These are phyloP conservation scores for Alosa alosa DNA, from an alignment of 2,113 vertebrate species.

Conservation along the genomic window DNA sequence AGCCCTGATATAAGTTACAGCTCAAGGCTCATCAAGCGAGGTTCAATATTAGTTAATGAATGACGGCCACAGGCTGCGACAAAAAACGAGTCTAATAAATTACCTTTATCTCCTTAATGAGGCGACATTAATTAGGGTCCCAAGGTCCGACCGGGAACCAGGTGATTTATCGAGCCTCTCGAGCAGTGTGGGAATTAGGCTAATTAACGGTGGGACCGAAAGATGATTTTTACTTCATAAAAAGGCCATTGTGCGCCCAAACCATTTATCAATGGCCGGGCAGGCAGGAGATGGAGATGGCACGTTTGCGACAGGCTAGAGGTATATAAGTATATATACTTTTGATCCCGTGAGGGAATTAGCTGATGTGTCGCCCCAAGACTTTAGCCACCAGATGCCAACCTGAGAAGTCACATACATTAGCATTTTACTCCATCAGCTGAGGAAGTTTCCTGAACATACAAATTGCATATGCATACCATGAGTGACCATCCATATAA, in stretches of 20 bases:
- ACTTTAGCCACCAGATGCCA: neutral
- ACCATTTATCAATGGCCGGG: slow-evolving; percentile 59
- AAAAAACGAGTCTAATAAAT: slow-evolving; percentile 70
- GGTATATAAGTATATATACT: too few relatives aligned
- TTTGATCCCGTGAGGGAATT: too few relatives aligned
- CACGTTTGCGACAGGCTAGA: neutral
- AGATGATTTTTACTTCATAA: slow-evolving; percentile 65
- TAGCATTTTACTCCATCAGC: neutral
- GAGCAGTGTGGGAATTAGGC: slow-evolving; percentile 66
- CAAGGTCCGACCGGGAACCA: slow-evolving; percentile 72
- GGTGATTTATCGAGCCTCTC: slow-evolving; percentile 68
- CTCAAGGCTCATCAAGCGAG: slow-evolving; percentile 54
- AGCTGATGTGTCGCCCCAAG: neutral
- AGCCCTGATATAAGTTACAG: neutral
- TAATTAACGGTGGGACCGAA: slow-evolving; percentile 59
- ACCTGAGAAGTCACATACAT: neutral
- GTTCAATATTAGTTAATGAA: slow-evolving; percentile 78
- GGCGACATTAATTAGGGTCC: slow-evolving; percentile 81
- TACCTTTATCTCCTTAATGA: slow-evolving; percentile 81
- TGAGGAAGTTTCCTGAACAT: neutral
- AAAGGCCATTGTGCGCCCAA: slow-evolving; percentile 63
- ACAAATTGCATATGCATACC: neutral
- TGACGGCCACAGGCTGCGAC: slow-evolving; percentile 55
- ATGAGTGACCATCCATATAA: neutral
- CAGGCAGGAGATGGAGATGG: neutral